Conservation (phyloP, 2,797 vertebrate genomes). For the Chelon labrosus region DNA sequence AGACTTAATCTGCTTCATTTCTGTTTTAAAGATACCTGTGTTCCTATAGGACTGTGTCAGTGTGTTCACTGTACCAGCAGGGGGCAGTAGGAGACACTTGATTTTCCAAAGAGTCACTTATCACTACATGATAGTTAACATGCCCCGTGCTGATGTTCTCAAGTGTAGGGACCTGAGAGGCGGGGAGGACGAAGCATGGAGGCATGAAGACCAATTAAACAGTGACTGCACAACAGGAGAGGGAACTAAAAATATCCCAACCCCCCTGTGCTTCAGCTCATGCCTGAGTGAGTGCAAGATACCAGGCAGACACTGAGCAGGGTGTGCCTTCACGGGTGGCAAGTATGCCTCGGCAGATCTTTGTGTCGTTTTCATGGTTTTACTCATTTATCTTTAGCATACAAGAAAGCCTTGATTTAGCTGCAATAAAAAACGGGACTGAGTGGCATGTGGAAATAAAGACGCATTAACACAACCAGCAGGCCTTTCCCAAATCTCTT, state of each 20-base stretch:
- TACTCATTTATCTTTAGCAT: neutral
- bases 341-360: conserved; percentile 16
- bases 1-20: neutral
- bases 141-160: conserved; percentile 43
- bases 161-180: conserved; percentile 24
- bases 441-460: neutral
- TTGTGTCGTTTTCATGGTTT: neutral
- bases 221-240: conserved; percentile 69
- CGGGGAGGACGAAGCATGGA: conserved; percentile 39
- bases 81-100: conserved; percentile 51
- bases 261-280: conserved; percentile 18
- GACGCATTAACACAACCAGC: neutral
- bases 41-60: neutral
- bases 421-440: neutral
- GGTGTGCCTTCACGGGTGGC: conserved; percentile 38
- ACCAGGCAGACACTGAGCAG: conserved; percentile 30
- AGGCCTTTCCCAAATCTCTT: neutral
- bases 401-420: neutral
- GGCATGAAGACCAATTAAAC: conserved; percentile 74
- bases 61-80: conserved; percentile 58
- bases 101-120: conserved; percentile 20
- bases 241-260: conserved; percentile 72
- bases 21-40: neutral
- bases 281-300: conserved; percentile 28
- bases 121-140: conserved; percentile 38